Evolutionary conservation across 2,113 vertebrate genomes (phyloP).

Genomic region (Mobula birostris): DNA sequence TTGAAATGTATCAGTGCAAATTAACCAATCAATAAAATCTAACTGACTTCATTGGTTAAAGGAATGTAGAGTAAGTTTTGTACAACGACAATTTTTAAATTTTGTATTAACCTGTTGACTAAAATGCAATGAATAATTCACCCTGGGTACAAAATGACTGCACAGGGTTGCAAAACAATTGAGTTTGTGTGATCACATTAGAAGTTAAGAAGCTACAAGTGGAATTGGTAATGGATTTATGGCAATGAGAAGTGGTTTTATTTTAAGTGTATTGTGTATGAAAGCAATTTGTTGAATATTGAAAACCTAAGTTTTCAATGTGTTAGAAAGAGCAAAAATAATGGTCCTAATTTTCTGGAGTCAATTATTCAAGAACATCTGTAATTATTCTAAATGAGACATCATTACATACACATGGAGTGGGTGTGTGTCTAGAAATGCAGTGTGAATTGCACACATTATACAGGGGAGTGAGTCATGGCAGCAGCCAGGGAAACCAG

Average conservation of each 20-base stretch:
- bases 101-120: neutral
- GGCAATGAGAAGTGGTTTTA: neutral
- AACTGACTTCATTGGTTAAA: too few species aligned
- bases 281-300: neutral
- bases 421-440: neutral
- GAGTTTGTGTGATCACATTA: neutral
- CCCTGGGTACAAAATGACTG: neutral
- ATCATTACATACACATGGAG: neutral
- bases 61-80: too few species aligned
- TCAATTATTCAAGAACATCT: neutral
- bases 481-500: slow-evolving; percentile 24
- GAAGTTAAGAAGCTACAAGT: neutral
- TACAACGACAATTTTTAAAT: too few species aligned
- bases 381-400: neutral
- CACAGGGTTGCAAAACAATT: neutral
- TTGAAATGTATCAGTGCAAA: neutral
- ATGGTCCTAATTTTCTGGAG: neutral
- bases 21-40: neutral
- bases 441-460: neutral
- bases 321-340: neutral
- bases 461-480: slow-evolving; percentile 28
- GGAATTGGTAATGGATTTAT: neutral
- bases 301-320: neutral
- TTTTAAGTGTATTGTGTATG: neutral
- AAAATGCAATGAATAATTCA: neutral